A percentile compares a stretch with the other conserved stretches of the same genome.
Evolutionary conservation across 1,140 invertebrate species (phyloP).

Genomic region (Gryllus bimaculatus): DNA sequence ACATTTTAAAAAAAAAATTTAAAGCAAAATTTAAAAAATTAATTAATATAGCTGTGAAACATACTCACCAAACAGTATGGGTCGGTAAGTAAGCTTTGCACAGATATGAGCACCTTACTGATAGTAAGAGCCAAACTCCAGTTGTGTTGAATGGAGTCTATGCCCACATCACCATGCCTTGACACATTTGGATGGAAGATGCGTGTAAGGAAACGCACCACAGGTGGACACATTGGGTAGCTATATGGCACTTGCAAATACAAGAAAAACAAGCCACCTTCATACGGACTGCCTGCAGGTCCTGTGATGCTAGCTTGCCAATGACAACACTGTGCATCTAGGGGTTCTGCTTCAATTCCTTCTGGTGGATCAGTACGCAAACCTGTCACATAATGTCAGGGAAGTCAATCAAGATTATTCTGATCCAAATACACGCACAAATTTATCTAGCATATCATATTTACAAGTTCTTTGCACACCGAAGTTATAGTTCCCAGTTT

Average conservation of each 20-base stretch:
- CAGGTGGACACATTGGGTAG: conserved; percentile 86
- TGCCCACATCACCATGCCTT: conserved; percentile 89
- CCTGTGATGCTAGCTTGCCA: conserved; percentile 89
- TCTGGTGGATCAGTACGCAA: conserved; percentile 75
- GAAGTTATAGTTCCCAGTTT: too few relatives aligned
- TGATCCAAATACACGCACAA: neutral
- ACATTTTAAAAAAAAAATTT: too few relatives aligned
- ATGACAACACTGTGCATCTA: conserved; percentile 72
- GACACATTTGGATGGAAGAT: conserved; percentile 93
- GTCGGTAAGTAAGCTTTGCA: conserved; percentile 87
- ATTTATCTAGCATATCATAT: too few relatives aligned
- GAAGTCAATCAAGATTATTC: neutral
- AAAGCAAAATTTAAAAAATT: too few relatives aligned
- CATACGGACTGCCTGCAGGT: conserved; percentile 81
- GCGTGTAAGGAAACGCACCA: conserved; percentile 79
- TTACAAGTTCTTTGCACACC: too few relatives aligned
- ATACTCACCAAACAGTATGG: conserved; percentile 67
- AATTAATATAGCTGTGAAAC: neutral
- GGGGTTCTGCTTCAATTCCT: conserved; percentile 77
- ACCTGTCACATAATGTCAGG: conserved; percentile 32
- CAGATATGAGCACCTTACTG: conserved; percentile 79
- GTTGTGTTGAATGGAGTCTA: conserved; percentile 91
- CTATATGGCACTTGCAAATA: conserved; percentile 65
- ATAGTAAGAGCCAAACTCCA: conserved; percentile 90
- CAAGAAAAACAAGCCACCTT: conserved; percentile 89